Conservation (phyloP, 2,888 invertebrate genomes). For the Molorchus minor region DNA sequence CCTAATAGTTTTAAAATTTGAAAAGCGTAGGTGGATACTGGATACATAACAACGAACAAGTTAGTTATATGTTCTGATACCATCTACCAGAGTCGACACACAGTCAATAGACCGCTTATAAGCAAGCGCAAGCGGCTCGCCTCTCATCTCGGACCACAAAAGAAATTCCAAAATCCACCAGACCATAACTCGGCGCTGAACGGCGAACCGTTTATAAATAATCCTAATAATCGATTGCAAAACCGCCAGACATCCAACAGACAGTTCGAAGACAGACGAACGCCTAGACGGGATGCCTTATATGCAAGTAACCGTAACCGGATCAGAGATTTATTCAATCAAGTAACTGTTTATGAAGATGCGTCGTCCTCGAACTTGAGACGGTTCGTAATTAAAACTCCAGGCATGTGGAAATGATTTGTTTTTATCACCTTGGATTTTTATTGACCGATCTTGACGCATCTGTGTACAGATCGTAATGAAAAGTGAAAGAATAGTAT, state of each 20-base stretch:
- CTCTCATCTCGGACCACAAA: background rate
- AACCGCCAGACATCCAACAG: conserved; percentile 32
- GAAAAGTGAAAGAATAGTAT: no score
- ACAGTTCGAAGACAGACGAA: conserved; percentile 34
- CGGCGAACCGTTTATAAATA: conserved; percentile 19
- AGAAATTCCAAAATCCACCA: conserved; percentile 14
- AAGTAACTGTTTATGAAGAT: background rate
- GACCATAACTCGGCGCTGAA: conserved; percentile 15
- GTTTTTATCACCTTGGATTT: background rate
- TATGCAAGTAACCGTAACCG: conserved; percentile 34
- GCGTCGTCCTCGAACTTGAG: background rate
- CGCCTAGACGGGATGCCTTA: conserved; percentile 40
- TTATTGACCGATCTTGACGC: no score
- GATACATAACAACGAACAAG: no score
- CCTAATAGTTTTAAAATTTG: no score
- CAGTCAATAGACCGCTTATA: no score
- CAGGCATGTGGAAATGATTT: background rate
- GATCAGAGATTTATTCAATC: conserved; percentile 15
- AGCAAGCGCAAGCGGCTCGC: no score
- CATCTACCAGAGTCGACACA: no score
- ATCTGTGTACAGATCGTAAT: no score
- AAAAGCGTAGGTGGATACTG: no score
- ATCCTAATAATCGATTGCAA: conserved; percentile 28
- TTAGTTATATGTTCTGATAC: no score
- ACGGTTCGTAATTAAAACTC: background rate